Conservation (phyloP, 2,888 invertebrate genomes). For the Orchesella flavescens region DNA sequence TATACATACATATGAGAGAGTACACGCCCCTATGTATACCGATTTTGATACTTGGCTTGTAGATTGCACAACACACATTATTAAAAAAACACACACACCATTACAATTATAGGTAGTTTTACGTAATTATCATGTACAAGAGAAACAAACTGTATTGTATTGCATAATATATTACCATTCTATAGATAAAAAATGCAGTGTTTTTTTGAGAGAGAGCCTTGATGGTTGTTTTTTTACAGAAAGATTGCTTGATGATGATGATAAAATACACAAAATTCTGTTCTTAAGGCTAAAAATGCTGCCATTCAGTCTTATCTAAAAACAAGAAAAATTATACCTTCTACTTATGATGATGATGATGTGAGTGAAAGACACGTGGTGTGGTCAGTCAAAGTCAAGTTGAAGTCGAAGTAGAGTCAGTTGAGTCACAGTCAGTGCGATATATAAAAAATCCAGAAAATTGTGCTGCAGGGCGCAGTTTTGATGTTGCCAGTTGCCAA, state of each 20-base stretch:
- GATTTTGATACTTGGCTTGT: conserved; percentile 31
- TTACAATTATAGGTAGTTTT: no score
- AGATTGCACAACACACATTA: conserved; percentile 27
- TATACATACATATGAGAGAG: no score
- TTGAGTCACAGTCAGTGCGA: not conserved
- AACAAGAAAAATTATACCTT: not conserved
- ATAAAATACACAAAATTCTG: conserved; percentile 1
- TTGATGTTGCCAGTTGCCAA: conserved; percentile 34
- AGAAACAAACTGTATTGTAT: not conserved
- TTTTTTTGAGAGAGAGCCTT: conserved; percentile 27
- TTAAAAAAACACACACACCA: no score
- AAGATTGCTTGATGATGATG: no score
- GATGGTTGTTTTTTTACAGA: conserved; percentile 24
- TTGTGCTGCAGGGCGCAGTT: conserved; percentile 8
- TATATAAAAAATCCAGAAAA: conserved; percentile 3
- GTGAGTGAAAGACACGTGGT: not conserved
- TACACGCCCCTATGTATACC: conserved; percentile 16
- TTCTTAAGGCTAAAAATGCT: conserved; percentile 31
- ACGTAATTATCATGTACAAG: conserved; percentile 35
- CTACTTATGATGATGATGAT: conserved; percentile 2
- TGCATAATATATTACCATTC: not conserved
- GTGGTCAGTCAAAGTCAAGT: not conserved
- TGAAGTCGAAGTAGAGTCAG: no score
- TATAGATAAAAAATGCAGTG: not conserved
- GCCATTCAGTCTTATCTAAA: conserved; percentile 23